Evolutionary conservation across 2,113 vertebrate genomes (phyloP), one percentile per base, ranked within the genome.

Genomic region (Butastur rufipennis): DNA sequence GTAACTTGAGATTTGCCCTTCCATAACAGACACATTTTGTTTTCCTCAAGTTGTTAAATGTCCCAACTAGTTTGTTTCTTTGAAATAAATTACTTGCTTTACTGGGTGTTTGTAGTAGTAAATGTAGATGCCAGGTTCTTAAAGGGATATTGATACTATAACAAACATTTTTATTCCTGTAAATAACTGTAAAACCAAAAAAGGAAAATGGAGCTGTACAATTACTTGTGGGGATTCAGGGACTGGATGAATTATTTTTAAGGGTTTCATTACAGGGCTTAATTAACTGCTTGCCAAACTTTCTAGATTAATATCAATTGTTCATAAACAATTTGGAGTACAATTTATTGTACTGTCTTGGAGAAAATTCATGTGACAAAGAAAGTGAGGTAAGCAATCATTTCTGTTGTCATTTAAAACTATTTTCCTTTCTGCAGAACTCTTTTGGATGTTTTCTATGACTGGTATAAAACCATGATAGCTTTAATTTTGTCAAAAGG

Each of bases 201-300:
- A 84, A 86, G 48, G 43, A 50, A 58, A 61, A 21, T 27, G 10
- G 61, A 86, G 36, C 25, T 86, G 18, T 72, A 67, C 27, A 74
- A 23, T 74, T 92, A 48, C 26, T 13, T 67, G 18, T 45, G 45
- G 72, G 32, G 40, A 78, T 81, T 58, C 56, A 2, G 25, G 36
- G 43, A 26, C 0, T 73, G 20, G 81, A 61, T 16, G 17, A 55
- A 43, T 77, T 94, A 50, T 75, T 94, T 84, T 84, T 70, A 53
- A 81, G 20, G 52, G 12, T 75, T 92, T 91, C 31, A 36, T 87
- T 92, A 48, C 34, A 71, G 25, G 15, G 6, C 36, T 86, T 90
- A 87, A 95, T 78, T 93, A 95, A 87, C 50, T 85, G 52, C 78
- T 90, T 95, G 56, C 74, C 68, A 86, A 14, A 67, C 65, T 91